Conservation (phyloP, 1,140 invertebrate species). For the Drosophila funebris region DNA sequence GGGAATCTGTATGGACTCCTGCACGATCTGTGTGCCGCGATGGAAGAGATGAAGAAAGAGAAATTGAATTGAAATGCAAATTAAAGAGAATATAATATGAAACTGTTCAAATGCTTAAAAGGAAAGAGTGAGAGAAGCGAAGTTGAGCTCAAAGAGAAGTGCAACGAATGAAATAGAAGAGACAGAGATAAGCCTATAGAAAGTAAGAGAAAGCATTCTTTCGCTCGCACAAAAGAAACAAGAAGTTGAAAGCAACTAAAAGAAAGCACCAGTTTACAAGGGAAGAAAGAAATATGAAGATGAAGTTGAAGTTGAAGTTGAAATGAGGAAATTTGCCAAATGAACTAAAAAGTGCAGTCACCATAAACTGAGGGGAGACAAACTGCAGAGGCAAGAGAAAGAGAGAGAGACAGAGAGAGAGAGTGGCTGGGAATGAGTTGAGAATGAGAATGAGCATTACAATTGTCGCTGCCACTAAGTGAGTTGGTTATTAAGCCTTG, state of each 20-base stretch:
- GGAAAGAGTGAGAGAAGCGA: neutral
- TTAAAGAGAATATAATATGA: no score
- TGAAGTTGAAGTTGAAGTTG: neutral
- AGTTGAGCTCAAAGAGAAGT: no score
- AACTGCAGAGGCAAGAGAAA: no score
- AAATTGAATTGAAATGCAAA: no score
- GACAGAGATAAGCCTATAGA: no score
- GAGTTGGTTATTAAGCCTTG: constrained; percentile 40
- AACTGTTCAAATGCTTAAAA: no score
- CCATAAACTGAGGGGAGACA: neutral
- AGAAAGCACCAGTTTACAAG: neutral
- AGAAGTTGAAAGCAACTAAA: neutral
- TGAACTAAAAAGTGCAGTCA: neutral
- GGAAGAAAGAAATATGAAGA: neutral
- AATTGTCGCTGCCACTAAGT: constrained; percentile 40
- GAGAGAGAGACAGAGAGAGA: neutral
- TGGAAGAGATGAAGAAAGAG: neutral
- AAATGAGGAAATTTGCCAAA: neutral
- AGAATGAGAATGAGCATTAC: constrained; percentile 15
- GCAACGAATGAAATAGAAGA: no score
- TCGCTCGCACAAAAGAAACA: neutral
- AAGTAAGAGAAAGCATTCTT: no score
- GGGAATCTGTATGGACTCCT: constrained; percentile 96
- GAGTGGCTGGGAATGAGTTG: neutral
- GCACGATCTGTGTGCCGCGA: constrained; percentile 93